These are phyloP conservation scores for Pseudobourletiella spinata DNA, from an alignment of 1,140 invertebrate species.

Conservation along the genomic window DNA sequence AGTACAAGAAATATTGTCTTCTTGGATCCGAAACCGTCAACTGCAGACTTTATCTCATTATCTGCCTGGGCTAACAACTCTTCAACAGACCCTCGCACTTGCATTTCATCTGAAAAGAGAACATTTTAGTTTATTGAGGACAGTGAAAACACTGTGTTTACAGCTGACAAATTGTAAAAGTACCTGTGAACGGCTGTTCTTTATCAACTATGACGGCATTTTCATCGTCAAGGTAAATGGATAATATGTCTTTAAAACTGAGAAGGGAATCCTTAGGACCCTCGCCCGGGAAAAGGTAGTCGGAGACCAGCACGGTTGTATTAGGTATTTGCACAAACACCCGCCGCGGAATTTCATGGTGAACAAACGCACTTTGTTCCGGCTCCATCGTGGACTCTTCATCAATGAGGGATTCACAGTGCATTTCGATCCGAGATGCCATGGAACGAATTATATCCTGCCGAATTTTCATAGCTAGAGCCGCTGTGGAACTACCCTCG, in stretches of 20 bases:
- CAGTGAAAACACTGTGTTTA: background rate
- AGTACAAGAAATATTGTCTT: too few relatives aligned
- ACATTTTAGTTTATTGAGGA: background rate
- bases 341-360: slow-evolving; percentile 65
- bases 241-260: slow-evolving; percentile 62
- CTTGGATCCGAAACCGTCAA: background rate
- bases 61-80: slow-evolving; percentile 29
- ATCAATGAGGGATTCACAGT: slow-evolving; percentile 74
- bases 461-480: background rate
- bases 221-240: slow-evolving; percentile 52
- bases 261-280: slow-evolving; percentile 60
- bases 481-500: slow-evolving; percentile 5
- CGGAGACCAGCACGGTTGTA: slow-evolving; percentile 59
- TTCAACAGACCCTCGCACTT: slow-evolving; percentile 27
- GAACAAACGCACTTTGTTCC: slow-evolving; percentile 2
- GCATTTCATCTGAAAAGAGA: slow-evolving; percentile 21
- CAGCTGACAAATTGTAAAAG: background rate
- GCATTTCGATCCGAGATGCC: slow-evolving; percentile 66
- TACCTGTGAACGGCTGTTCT: background rate
- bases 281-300: slow-evolving; percentile 77
- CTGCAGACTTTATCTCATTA: slow-evolving; percentile 8
- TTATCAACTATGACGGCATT: background rate
- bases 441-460: slow-evolving; percentile 50
- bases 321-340: slow-evolving; percentile 59
- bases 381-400: slow-evolving; percentile 55